Base-by-base conservation (phyloP, 35 echinoderm and acorn worm species). In the Heliocidaris tuberculata region DNA sequence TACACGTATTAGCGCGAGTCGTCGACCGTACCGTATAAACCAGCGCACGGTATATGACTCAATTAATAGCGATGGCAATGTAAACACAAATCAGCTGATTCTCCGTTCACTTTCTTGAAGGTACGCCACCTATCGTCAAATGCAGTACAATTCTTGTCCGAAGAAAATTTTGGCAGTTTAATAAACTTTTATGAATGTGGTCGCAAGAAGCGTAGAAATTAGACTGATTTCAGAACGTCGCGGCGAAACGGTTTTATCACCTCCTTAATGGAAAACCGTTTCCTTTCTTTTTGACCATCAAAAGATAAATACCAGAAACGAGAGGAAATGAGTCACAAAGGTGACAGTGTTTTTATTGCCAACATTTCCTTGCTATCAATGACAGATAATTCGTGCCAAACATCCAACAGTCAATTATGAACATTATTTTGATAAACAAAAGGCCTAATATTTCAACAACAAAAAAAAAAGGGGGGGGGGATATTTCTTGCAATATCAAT, bases 301-400 rank as follows among this genome's bases (percentile, higher is more conserved):
- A 78, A 78, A 78, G 65, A 78, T 78, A 78, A n/a, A 27, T 78
- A 78, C 65, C 65, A 78, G 65, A n/a, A 56, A 78, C 65, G 65
- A 78, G 27, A 78, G 65, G 65, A 78, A 78, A n/a, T 78, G 65
- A 78, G 15, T 78, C 65, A 78, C 27, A 78, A 7, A 19, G 3
- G 65, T 78, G 65, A 78, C 65, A 78, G 7, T 24, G 21, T 78
- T 78, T 56, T 78, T 78, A 78, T 78, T 78, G 65, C 21, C 65
- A n/a, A n/a, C 65, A n/a, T 78, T 78, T 78, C 65, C 65, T 78
- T 78, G 65, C 6, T 78, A 78, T n/a, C 65, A 78, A 78, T 78
- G 65, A 15, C 52, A 56, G 1, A 56, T 56, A 56, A 56, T 56
- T 27, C 24, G 24, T 24, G 35, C 19, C 60, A 70, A 70, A 71